These are phyloP conservation scores for Eumacrocentrus americanus DNA, from an alignment of 2,888 invertebrate genomes.

Conservation along the genomic window DNA sequence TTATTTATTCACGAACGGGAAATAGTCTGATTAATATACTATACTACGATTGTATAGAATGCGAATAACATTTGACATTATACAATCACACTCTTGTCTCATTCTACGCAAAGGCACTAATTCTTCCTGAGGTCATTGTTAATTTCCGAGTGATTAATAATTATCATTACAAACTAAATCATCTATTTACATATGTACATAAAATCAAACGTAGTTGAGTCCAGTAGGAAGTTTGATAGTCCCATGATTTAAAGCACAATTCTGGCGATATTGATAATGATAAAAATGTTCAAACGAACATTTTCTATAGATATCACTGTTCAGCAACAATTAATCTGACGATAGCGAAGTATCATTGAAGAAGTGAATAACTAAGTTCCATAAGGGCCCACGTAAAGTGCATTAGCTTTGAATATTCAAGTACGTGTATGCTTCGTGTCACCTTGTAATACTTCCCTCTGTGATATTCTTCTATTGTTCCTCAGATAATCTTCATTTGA, in stretches of 20 bases:
- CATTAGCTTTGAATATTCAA: background rate
- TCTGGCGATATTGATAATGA: background rate
- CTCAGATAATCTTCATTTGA: background rate
- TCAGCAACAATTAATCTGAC: too few species aligned
- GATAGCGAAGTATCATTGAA: too few species aligned
- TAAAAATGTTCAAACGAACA: background rate
- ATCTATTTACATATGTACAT: conserved; percentile 43
- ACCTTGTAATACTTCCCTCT: background rate
- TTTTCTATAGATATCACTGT: too few species aligned
- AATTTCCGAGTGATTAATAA: background rate
- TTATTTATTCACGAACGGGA: background rate
- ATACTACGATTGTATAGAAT: background rate
- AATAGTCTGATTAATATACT: background rate
- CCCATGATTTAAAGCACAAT: background rate
- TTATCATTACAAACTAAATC: conserved; percentile 17
- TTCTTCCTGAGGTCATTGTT: conserved; percentile 21
- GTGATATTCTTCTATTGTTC: too few species aligned
- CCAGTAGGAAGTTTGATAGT: background rate
- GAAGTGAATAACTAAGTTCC: too few species aligned
- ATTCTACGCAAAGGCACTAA: background rate
- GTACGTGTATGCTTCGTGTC: background rate
- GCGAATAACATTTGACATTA: background rate
- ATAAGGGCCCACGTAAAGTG: background rate
- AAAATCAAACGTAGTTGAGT: background rate
- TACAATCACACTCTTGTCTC: background rate